Evolutionary conservation across 2,888 invertebrate genomes (phyloP).

Genomic region (Synergus japonicus): DNA sequence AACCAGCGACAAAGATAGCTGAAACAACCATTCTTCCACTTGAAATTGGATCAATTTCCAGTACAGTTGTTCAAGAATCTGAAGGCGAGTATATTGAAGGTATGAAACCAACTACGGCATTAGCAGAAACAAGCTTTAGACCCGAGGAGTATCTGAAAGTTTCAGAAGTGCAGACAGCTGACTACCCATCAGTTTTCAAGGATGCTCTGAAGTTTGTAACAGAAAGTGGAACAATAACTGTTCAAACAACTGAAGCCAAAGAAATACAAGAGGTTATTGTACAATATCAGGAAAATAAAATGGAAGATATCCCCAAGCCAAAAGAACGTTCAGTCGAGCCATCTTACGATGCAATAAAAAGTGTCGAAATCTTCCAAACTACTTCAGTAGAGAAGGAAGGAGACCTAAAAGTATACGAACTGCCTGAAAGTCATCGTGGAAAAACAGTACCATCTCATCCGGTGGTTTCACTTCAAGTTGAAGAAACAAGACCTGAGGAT

Average conservation of each 20-base stretch:
- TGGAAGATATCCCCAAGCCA: slow-evolving; percentile 72
- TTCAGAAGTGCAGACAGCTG: slow-evolving; percentile 81
- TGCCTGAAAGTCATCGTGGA: slow-evolving; percentile 79
- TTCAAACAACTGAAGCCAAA: slow-evolving; percentile 83
- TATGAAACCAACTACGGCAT: slow-evolving; percentile 78
- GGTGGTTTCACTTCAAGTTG: slow-evolving; percentile 79
- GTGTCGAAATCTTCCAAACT: slow-evolving; percentile 82
- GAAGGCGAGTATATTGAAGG: slow-evolving; percentile 80
- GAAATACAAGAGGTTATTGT: slow-evolving; percentile 81
- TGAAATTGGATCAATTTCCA: slow-evolving; percentile 80
- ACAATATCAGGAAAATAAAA: slow-evolving; percentile 83
- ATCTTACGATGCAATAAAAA: slow-evolving; percentile 80
- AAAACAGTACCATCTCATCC: slow-evolving; percentile 78
- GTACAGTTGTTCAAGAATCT: slow-evolving; percentile 83
- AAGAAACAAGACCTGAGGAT: slow-evolving; percentile 75
- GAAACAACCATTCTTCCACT: slow-evolving; percentile 78
- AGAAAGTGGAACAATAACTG: slow-evolving; percentile 79
- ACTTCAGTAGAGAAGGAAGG: slow-evolving; percentile 84
- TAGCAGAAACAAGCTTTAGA: slow-evolving; percentile 81
- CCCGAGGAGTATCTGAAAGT: slow-evolving; percentile 82
- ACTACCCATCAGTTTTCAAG: slow-evolving; percentile 79
- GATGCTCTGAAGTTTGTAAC: slow-evolving; percentile 80
- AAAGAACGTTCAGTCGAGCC: slow-evolving; percentile 76
- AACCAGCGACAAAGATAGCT: slow-evolving; percentile 71
- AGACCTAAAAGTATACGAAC: slow-evolving; percentile 78